These are phyloP conservation scores for Bufo bufo DNA, from an alignment of 2,113 vertebrate species.

Conservation along the genomic window DNA sequence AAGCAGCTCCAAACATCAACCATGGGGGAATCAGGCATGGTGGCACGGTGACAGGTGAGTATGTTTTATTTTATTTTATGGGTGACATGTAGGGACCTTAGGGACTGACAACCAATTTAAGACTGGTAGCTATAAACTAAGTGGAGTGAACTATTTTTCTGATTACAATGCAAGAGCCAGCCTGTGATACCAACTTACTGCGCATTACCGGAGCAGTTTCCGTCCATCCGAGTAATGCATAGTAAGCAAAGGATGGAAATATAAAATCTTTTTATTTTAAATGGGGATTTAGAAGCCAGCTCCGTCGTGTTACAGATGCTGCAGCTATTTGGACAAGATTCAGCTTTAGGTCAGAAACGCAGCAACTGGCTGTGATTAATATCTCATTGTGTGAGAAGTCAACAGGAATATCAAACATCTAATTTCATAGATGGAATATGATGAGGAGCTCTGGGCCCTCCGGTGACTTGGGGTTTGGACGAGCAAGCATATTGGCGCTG, in stretches of 20 bases:
- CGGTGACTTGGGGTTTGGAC: slow-evolving; percentile 23
- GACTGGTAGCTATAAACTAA: too few species aligned
- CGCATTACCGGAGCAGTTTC: background rate
- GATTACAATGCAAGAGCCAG: too few species aligned
- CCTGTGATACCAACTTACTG: too few species aligned
- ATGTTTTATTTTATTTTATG: too few species aligned
- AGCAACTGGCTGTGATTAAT: slow-evolving; percentile 42
- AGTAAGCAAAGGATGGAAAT: slow-evolving; percentile 3
- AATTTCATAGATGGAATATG: background rate
- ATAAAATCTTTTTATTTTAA: slow-evolving; percentile 27
- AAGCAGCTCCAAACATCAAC: too few species aligned
- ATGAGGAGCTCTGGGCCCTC: background rate
- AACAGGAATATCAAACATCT: slow-evolving; percentile 48
- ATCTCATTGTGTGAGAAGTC: slow-evolving; percentile 22
- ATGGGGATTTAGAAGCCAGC: slow-evolving; percentile 43
- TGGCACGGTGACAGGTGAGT: too few species aligned
- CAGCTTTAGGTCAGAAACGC: slow-evolving; percentile 41
- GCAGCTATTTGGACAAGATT: slow-evolving; percentile 44
- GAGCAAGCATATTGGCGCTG: background rate
- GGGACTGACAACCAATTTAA: too few species aligned
- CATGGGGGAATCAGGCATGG: too few species aligned
- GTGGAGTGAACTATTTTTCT: too few species aligned
- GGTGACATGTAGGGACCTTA: too few species aligned
- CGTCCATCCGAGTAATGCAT: background rate
- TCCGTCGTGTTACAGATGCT: slow-evolving; percentile 31